Evolutionary conservation across 2,797 vertebrate genomes (phyloP), one percentile per base, ranked within the genome.

Genomic region (Clarias pachynema): DNA sequence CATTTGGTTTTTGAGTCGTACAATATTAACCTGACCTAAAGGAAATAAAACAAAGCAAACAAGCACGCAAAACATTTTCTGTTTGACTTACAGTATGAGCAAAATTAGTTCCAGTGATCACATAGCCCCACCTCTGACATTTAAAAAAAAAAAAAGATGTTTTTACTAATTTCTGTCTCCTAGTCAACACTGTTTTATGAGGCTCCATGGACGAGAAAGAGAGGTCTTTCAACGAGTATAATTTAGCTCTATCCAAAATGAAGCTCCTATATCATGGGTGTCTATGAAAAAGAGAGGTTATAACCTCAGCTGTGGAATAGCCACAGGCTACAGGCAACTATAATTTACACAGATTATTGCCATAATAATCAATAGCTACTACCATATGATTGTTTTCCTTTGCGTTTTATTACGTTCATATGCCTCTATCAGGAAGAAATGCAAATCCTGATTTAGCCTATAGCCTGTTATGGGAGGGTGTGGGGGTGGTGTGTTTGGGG

Each of bases 321-420:
- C 53, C 29, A 44, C 24, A 44, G 59, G 34, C 57, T 18, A n/a
- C 60, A 70, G 29, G 40, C 12, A 84, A 56, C 66, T 84, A 66
- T 68, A 69, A 84, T 84, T 82, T 79, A 65, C 56, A 77, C 29
- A 26, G 26, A 56, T 9, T 56, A 34, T 81, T 63, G 22, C 68
- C n/a, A 34, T 69, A 85, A 75, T 37, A 79, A 62, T 26, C 78
- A 74, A 74, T 77, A 81, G 78, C 29, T 49, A 49, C 80, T 62
- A 63, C 16, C 69, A 83, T 60, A 77, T 80, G 74, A 82, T 49
- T 82, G 44, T 86, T 85, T 88, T 63, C 74, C 74, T 73, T 83
- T 62, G 60, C 49, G 63, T 87, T 79, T 86, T 85, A 85, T 84
- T 72, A 85, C 66, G 72, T 53, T 70, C 56, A 65, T 60, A 87